Percentiles rank a stretch among this genome's conserved stretches.
Evolutionary conservation across 2,888 invertebrate genomes (phyloP).

Genomic region (Phyllotreta cruciferae): DNA sequence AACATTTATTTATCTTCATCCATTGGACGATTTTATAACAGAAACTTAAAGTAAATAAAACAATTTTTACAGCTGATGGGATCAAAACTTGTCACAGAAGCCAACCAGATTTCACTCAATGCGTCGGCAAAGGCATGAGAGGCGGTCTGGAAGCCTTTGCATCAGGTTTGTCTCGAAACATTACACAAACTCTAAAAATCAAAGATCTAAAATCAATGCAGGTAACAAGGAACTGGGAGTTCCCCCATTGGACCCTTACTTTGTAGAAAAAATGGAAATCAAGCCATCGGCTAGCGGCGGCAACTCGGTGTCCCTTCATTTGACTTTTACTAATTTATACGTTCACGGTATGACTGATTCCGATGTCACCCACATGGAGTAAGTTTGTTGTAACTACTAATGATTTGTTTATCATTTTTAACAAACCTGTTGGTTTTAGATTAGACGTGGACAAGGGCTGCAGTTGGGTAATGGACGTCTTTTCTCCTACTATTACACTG

Average conservation of each 20-base stretch:
- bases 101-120: constrained; percentile 66
- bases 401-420: not conserved
- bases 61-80: constrained; percentile 13
- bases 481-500: constrained; percentile 67
- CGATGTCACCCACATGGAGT: not conserved
- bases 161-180: constrained; percentile 58
- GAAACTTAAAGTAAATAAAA: too few species aligned
- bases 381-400: constrained; percentile 9
- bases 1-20: not conserved
- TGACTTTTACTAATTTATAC: constrained; percentile 69
- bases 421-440: constrained; percentile 51
- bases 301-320: constrained; percentile 64
- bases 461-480: constrained; percentile 61
- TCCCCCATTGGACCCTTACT: constrained; percentile 68
- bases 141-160: constrained; percentile 62
- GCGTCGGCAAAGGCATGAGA: constrained; percentile 65
- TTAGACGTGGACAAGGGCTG: constrained; percentile 63
- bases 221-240: constrained; percentile 61
- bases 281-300: constrained; percentile 60
- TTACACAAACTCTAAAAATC: constrained; percentile 56
- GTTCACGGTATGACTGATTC: constrained; percentile 68
- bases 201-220: constrained; percentile 19
- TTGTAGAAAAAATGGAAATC: constrained; percentile 65
- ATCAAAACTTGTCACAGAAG: constrained; percentile 33
- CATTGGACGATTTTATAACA: too few species aligned